A percentile compares a stretch with the other conserved stretches of the same genome.
phyloP scores from a whole-genome alignment of 2,888 invertebrate species.

The Oscheius sp. region DNA sequence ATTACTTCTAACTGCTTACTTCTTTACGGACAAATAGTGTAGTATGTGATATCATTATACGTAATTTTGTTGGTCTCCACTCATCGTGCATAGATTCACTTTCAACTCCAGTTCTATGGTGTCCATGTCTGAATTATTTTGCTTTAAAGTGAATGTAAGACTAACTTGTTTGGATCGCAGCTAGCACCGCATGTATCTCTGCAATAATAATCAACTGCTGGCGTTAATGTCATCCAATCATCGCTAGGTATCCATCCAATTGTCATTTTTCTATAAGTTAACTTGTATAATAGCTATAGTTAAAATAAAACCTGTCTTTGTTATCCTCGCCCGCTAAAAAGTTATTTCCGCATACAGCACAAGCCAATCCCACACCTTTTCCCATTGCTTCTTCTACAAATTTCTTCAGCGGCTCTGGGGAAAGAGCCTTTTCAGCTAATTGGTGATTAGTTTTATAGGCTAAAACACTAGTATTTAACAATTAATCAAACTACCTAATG shows the following conservation, averaged over 20 bases:
- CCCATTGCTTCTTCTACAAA: slow-evolving; percentile 27
- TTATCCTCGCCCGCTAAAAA: background rate
- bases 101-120: slow-evolving; percentile 20
- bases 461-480: slow-evolving; percentile 10
- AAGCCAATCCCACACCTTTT: background rate
- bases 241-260: slow-evolving; percentile 51
- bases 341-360: slow-evolving; percentile 2
- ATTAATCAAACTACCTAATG: background rate
- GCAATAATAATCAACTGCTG: slow-evolving; percentile 61
- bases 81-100: slow-evolving; percentile 35
- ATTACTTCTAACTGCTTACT: background rate
- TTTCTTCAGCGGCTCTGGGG: slow-evolving; percentile 44
- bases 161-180: slow-evolving; percentile 49
- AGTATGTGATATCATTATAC: slow-evolving; percentile 49
- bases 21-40: slow-evolving; percentile 12
- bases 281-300: background rate
- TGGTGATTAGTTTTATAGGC: slow-evolving; percentile 54
- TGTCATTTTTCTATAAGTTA: background rate
- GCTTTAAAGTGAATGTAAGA: background rate
- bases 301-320: background rate
- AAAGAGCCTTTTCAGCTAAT: slow-evolving; percentile 51
- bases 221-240: slow-evolving; percentile 58
- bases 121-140: slow-evolving; percentile 2
- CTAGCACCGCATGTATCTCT: slow-evolving; percentile 54
- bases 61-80: slow-evolving; percentile 50